Evolutionary conservation across 2,113 vertebrate species (phyloP).

Genomic region (Fulica atra): DNA sequence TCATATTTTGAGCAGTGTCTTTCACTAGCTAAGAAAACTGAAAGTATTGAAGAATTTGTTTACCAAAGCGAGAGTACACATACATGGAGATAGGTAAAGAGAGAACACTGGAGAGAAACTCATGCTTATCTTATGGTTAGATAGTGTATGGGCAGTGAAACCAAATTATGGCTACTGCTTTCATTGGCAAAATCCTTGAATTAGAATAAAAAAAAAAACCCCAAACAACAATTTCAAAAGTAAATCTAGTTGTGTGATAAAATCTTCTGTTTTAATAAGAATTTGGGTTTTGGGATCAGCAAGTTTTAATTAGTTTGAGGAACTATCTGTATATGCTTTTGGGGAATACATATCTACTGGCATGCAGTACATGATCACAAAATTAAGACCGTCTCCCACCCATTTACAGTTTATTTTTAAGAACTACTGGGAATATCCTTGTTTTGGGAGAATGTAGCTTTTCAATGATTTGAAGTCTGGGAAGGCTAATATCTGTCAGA

Average conservation of each 20-base stretch:
- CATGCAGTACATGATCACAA: background rate
- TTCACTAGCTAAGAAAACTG: background rate
- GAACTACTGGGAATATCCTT: background rate
- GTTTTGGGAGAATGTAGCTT: background rate
- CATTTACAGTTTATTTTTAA: background rate
- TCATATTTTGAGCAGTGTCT: background rate
- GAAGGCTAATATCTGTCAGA: background rate
- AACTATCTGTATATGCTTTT: background rate
- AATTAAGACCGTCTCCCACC: background rate
- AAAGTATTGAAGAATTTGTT: background rate
- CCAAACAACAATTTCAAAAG: background rate
- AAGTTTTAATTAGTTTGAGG: background rate
- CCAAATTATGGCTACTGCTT: background rate
- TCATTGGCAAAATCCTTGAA: background rate
- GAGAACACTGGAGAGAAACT: background rate
- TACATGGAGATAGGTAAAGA: background rate
- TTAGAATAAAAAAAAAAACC: background rate
- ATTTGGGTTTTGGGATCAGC: background rate
- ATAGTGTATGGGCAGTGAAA: background rate
- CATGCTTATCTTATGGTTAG: background rate
- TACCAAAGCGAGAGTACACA: background rate
- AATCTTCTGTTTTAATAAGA: background rate
- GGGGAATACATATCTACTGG: background rate
- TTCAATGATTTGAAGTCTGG: background rate
- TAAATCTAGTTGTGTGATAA: background rate